phyloP scores from a whole-genome alignment of 2,888 invertebrate genomes.

The Isoperla grammatica region DNA sequence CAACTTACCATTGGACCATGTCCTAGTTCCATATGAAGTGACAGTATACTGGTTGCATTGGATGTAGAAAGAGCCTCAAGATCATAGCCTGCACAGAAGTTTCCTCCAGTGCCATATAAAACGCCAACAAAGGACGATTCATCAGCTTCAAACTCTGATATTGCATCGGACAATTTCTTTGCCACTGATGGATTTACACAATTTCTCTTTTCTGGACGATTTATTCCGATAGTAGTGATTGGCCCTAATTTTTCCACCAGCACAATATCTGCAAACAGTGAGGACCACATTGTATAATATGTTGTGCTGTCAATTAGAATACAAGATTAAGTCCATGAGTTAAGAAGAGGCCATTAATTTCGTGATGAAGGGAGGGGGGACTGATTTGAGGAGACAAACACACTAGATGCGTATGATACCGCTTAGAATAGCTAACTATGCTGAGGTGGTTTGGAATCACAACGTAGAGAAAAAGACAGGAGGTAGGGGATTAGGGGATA shows the following conservation, averaged over 20 bases:
- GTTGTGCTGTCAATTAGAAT: no score
- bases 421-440: no score
- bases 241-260: constrained; percentile 57
- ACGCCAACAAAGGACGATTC: constrained; percentile 63
- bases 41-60: neutral
- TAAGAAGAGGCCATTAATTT: no score
- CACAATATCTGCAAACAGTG: constrained; percentile 35
- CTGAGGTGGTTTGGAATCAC: no score
- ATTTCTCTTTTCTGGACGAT: constrained; percentile 77
- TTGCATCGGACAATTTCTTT: constrained; percentile 60
- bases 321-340: no score
- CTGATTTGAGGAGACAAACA: no score
- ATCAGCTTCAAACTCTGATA: constrained; percentile 76
- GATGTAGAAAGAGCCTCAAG: constrained; percentile 61
- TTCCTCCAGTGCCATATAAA: constrained; percentile 86
- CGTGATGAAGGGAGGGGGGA: no score
- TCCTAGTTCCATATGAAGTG: constrained; percentile 32
- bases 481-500: no score
- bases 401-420: no score
- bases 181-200: constrained; percentile 70
- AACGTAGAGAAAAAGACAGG: no score
- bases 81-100: constrained; percentile 91
- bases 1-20: constrained; percentile 50
- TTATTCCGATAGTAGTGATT: constrained; percentile 79
- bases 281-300: no score